phyloP scores from a whole-genome alignment of 1,140 invertebrate species.

The Triops cancriformis region DNA sequence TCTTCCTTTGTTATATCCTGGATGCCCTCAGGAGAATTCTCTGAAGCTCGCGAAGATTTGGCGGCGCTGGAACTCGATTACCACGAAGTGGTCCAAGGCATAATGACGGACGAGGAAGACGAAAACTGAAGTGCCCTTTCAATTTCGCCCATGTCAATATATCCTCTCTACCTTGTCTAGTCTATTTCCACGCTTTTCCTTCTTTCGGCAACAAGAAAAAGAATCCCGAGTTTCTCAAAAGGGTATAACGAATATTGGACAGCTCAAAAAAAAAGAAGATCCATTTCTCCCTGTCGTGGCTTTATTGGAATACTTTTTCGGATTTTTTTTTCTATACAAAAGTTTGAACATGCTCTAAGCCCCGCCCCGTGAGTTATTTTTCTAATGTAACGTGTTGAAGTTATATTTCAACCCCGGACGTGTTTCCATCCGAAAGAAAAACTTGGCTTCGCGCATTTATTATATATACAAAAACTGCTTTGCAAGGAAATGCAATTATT shows the following conservation, averaged over 20 bases:
- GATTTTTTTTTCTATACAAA: not conserved
- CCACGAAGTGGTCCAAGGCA: slow-evolving; percentile 39
- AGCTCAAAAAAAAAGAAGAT: not conserved
- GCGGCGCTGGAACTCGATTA: slow-evolving; percentile 46
- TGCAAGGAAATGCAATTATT: not conserved
- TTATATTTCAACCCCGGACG: not conserved
- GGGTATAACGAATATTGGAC: not conserved
- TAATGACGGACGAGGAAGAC: slow-evolving; percentile 23
- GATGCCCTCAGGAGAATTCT: slow-evolving; percentile 44
- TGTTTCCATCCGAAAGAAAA: not conserved
- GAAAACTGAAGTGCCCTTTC: slow-evolving; percentile 11
- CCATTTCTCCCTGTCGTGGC: not conserved
- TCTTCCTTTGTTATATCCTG: too few species aligned
- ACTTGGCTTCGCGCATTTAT: not conserved
- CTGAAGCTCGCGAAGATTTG: slow-evolving; percentile 49
- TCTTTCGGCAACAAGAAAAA: not conserved
- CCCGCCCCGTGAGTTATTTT: not conserved
- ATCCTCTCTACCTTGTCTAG: not conserved
- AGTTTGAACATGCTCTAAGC: not conserved
- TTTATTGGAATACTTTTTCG: not conserved
- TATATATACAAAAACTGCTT: not conserved
- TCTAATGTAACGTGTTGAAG: not conserved
- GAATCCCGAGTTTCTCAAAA: not conserved
- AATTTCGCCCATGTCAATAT: not conserved
- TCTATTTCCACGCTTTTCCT: not conserved